Base-by-base conservation (phyloP, 1,140 invertebrate species). In the Dendrolimus kikuchii region DNA sequence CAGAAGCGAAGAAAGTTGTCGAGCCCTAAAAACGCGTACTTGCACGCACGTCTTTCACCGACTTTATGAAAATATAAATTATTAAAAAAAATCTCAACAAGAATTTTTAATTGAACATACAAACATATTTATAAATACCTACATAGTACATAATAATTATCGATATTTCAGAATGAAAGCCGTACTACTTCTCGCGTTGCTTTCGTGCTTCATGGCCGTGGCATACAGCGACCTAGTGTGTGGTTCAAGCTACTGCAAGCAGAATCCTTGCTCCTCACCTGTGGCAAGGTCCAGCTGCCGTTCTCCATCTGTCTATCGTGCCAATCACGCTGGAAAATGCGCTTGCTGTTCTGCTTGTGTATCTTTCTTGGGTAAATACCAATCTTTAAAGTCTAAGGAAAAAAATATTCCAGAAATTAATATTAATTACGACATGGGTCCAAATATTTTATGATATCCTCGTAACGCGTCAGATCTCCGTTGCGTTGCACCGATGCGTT, bases 261-360 rank as follows among this genome's bases (percentile, higher is more conserved):
- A 78, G 42, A 23, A 84, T 51, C 80, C 78, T 1, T 85, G 81
- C 62, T 44, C 53, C 6, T 40, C 59, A 0, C 57, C 58, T 5
- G 50, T 83, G 2, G 59, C 74, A 0, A 23, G 57, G 5, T 60
- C 53, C 7, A 74, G 66, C 49, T 86, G 83, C 59, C 64, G 65
- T 23, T 44, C 60, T 0, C 74, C 74, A 0, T 66, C 81, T 5
- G 46, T 62, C 5, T 85, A 81, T 62, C 75, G 75, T 39, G 46
- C 71, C 40, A 76, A 75, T 49, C 83, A 86, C 60, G 62, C 81
- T 7, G 83, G 83, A 54, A 84, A 84, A 53, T 86, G 83, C 53
- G 83, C 75, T 40, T 85, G 83, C 58, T 86, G 83, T 43, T 80
- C 81, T 5, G 83, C 83, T 37, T 86, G 83, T 42, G 81, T 86